Conservation (phyloP, 2,113 vertebrate species). For the Rhombomys opimus region DNA sequence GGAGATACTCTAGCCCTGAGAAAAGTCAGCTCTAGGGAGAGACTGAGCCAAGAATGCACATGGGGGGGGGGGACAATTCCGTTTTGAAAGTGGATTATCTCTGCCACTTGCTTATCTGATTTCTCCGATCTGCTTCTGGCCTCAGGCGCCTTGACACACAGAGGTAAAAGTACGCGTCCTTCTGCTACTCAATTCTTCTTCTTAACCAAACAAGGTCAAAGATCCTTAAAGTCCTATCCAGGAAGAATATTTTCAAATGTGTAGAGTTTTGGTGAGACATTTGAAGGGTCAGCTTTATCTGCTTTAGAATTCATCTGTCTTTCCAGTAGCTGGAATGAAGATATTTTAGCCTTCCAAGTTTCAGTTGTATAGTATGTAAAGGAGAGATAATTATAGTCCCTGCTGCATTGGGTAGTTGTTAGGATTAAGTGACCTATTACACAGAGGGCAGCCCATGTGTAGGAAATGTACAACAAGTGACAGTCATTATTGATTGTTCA, state of each 20-base stretch:
- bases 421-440: conserved; percentile 32
- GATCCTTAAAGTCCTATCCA: background rate
- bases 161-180: conserved; percentile 26
- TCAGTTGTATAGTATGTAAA: conserved; percentile 12
- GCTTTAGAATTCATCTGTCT: conserved; percentile 1
- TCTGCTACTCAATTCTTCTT: conserved; percentile 47
- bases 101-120: conserved; percentile 54
- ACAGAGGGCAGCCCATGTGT: background rate
- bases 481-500: background rate
- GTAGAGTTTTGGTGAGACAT: conserved; percentile 29
- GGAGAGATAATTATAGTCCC: background rate
- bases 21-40: conserved; percentile 2
- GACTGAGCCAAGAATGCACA: background rate
- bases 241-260: conserved; percentile 25
- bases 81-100: conserved; percentile 61
- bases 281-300: background rate
- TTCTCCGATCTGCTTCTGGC: conserved; percentile 59
- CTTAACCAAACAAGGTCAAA: conserved; percentile 15
- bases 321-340: conserved; percentile 4
- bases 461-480: conserved; percentile 14
- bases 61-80: background rate
- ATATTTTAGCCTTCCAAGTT: conserved; percentile 12
- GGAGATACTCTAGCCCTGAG: conserved; percentile 32
- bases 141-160: conserved; percentile 29
- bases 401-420: background rate